phyloP scores from a whole-genome alignment of 2,797 vertebrate species.

The Spea hammondii region DNA sequence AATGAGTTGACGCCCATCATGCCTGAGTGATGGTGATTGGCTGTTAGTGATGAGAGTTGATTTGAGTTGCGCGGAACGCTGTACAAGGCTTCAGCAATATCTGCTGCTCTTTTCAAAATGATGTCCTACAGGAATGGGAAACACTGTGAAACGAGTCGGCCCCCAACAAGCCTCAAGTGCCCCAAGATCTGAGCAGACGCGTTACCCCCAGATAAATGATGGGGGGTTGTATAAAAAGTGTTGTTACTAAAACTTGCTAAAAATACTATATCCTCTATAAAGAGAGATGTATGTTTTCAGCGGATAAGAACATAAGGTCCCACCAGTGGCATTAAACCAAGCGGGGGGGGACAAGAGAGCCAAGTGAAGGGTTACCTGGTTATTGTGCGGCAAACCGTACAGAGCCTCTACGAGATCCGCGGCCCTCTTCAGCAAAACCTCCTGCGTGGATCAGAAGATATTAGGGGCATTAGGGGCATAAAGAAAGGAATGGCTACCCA shows the following conservation, averaged over 20 bases:
- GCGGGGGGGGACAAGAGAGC: too few relatives aligned
- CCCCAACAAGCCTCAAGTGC: too few relatives aligned
- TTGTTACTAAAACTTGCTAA: background rate
- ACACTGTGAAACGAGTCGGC: background rate
- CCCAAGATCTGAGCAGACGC: too few relatives aligned
- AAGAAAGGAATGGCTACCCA: background rate
- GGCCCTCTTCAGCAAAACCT: slow-evolving; percentile 76
- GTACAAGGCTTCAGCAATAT: slow-evolving; percentile 84
- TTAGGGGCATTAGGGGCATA: background rate
- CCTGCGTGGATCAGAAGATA: slow-evolving; percentile 57
- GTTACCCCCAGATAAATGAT: too few relatives aligned
- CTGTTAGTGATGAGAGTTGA: slow-evolving; percentile 81
- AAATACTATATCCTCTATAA: too few relatives aligned
- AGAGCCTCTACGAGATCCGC: slow-evolving; percentile 77
- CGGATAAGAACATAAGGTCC: too few relatives aligned
- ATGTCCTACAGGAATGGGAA: slow-evolving; percentile 67
- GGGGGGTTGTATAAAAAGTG: too few relatives aligned
- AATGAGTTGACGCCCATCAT: slow-evolving; percentile 91
- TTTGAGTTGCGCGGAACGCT: slow-evolving; percentile 85
- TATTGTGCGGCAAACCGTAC: slow-evolving; percentile 77
- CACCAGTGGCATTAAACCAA: too few relatives aligned
- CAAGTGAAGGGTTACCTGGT: slow-evolving; percentile 65
- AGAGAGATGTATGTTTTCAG: too few relatives aligned
- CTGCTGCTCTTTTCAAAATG: slow-evolving; percentile 78
- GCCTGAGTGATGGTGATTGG: slow-evolving; percentile 75